Conservation (phyloP, 2,113 vertebrate species). For the Sylvia atricapilla region DNA sequence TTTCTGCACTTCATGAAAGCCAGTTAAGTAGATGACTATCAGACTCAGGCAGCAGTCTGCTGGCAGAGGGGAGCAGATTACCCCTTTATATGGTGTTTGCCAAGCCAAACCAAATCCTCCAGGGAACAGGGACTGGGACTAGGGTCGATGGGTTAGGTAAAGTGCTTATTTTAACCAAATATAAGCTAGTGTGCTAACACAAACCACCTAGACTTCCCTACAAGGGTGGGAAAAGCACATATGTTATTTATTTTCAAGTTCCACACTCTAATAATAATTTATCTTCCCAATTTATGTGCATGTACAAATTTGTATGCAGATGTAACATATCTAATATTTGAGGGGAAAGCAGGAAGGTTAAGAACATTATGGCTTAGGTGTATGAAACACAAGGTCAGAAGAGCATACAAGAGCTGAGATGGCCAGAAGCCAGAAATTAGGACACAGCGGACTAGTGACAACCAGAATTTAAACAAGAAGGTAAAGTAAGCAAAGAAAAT, state of each 20-base stretch:
- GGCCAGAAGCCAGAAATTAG: background rate
- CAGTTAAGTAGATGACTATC: slow-evolving; percentile 9
- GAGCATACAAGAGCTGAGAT: background rate
- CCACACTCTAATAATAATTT: background rate
- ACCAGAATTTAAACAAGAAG: background rate
- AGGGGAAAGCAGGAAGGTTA: background rate
- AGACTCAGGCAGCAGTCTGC: background rate
- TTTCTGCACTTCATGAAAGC: slow-evolving; percentile 9
- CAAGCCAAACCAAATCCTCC: slow-evolving; percentile 14
- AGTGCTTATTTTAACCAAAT: slow-evolving; percentile 47
- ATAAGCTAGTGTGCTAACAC: background rate
- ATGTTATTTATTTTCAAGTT: slow-evolving; percentile 26
- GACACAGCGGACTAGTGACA: background rate
- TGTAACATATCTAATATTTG: background rate
- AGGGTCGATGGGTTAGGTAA: slow-evolving; percentile 19
- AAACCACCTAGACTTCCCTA: slow-evolving; percentile 18
- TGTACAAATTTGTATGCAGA: background rate
- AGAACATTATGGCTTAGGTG: background rate
- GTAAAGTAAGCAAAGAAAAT: background rate
- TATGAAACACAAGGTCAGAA: background rate
- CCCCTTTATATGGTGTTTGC: background rate
- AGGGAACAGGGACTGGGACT: background rate
- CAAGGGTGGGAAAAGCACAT: slow-evolving; percentile 1
- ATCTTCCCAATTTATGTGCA: background rate
- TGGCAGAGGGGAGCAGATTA: background rate